Evolutionary conservation across 1,140 invertebrate genomes (phyloP).

Genomic region (Bombus ignitus): DNA sequence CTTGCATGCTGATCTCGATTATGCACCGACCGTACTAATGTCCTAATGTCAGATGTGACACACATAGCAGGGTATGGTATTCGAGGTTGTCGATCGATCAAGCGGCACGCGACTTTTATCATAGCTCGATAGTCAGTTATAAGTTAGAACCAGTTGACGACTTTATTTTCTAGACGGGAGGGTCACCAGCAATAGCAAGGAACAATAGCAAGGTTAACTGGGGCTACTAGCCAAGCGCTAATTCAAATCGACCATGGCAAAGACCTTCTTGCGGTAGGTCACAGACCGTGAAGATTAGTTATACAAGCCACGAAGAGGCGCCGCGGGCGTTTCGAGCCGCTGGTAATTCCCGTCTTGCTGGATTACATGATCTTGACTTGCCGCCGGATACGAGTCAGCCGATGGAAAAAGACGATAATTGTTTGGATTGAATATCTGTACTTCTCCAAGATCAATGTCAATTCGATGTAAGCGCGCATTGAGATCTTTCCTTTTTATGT

Average conservation of each 20-base stretch:
- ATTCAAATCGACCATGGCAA: slow-evolving; percentile 71
- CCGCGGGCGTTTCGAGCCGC: slow-evolving; percentile 47
- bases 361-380: slow-evolving; percentile 25
- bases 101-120: slow-evolving; percentile 49
- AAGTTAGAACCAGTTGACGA: slow-evolving; percentile 28
- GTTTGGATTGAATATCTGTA: not conserved
- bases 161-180: not conserved
- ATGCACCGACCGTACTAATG: not conserved
- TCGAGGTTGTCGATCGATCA: not conserved
- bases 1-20: not conserved
- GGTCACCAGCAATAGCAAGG: slow-evolving; percentile 70
- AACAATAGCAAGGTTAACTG: slow-evolving; percentile 73
- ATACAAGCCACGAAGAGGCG: slow-evolving; percentile 39
- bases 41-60: not conserved
- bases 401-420: slow-evolving; percentile 10
- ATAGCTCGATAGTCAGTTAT: slow-evolving; percentile 3
- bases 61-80: not conserved
- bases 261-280: slow-evolving; percentile 73
- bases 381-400: not conserved
- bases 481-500: too few species aligned
- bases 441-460: slow-evolving; percentile 32
- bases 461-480: not conserved
- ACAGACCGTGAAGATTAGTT: slow-evolving; percentile 57
- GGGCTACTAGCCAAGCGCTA: slow-evolving; percentile 46
- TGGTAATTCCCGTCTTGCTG: slow-evolving; percentile 46